Evolutionary conservation across 2,888 invertebrate genomes (phyloP).

Genomic region (Penaeus monodon): DNA sequence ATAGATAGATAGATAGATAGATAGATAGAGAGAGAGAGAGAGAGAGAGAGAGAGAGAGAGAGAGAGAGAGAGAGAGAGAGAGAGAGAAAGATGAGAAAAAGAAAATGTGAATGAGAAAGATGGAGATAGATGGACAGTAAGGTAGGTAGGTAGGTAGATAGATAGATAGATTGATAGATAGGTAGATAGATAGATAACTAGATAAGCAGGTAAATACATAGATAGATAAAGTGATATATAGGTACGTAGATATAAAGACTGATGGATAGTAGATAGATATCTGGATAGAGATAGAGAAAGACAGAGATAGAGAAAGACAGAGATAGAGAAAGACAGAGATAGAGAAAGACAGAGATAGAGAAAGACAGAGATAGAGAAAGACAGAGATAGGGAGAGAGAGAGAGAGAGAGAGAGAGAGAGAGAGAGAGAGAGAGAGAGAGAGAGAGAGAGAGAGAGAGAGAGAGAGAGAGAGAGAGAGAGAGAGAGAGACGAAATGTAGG

Average conservation of each 20-base stretch:
- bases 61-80: background rate
- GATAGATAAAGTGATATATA: background rate
- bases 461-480: no score
- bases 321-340: background rate
- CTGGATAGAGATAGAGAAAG: background rate
- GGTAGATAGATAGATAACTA: background rate
- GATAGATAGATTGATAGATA: background rate
- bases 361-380: no score
- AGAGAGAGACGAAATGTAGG: no score
- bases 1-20: background rate
- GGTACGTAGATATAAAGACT: no score
- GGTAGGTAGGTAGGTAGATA: background rate
- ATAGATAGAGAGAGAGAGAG: background rate
- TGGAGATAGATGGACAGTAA: background rate
- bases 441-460: no score
- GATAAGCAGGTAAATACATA: background rate
- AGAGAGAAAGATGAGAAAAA: background rate
- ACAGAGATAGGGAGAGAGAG: no score
- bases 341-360: no score
- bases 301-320: background rate
- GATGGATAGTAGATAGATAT: background rate
- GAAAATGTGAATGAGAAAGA: no score
- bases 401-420: no score
- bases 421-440: no score
- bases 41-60: background rate